A percentile compares a stretch with the other conserved stretches of the same genome.
These are phyloP conservation scores for Gallinago undulata DNA, from an alignment of 2,113 vertebrate genomes.

Conservation along the genomic window DNA sequence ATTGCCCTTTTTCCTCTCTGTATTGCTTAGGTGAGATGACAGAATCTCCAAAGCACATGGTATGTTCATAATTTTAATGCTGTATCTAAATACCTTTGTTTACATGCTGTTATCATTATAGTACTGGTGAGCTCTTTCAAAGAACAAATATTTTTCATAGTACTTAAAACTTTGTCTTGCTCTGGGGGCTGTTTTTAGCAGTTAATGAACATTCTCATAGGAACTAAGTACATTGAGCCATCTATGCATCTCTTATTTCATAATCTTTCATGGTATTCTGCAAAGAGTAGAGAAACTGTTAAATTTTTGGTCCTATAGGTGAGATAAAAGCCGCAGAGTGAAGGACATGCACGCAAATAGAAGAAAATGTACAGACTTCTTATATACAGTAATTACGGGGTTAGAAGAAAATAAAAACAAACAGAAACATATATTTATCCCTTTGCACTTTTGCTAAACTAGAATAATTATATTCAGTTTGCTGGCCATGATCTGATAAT, in stretches of 20 bases:
- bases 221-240: not conserved
- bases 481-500: not conserved
- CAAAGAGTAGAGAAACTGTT: not conserved
- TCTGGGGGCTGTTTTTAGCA: not conserved
- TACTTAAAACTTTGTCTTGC: not conserved
- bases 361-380: not conserved
- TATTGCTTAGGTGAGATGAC: not conserved
- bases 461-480: slow-evolving; percentile 42
- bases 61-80: not conserved
- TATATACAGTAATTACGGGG: not conserved
- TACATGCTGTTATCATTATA: not conserved
- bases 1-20: not conserved
- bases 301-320: not conserved
- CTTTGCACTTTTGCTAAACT: slow-evolving; percentile 19
- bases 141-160: not conserved
- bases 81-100: slow-evolving; percentile 7
- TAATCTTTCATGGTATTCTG: not conserved
- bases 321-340: not conserved
- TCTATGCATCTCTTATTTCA: slow-evolving; percentile 8
- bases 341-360: not conserved
- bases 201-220: not conserved
- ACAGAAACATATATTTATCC: not conserved
- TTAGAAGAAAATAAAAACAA: not conserved
- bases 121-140: not conserved
- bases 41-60: not conserved